A percentile compares a stretch with the other conserved stretches of the same genome.
These are phyloP conservation scores for Corydoras maculifer DNA, from an alignment of 2,113 vertebrate genomes.

Conservation along the genomic window DNA sequence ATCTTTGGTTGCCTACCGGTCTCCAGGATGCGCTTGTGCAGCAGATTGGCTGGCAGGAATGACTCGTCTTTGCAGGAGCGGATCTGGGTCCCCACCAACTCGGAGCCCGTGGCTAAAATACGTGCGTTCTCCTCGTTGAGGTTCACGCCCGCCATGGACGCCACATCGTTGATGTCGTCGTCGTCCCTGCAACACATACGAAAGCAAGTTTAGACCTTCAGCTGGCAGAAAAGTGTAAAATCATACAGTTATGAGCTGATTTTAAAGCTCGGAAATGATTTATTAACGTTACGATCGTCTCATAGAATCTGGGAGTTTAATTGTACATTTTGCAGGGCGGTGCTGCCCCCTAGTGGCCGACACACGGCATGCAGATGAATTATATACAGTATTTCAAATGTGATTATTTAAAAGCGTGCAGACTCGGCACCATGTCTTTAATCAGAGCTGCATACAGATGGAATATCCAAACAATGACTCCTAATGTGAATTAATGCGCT, in stretches of 20 bases:
- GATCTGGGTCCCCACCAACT: constrained; percentile 76
- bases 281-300: no score
- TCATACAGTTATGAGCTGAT: neutral
- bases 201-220: neutral
- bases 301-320: no score
- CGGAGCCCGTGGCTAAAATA: constrained; percentile 77
- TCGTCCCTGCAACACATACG: constrained; percentile 64
- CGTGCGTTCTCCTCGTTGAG: constrained; percentile 79
- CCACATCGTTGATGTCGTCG: constrained; percentile 82
- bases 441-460: neutral
- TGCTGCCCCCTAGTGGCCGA: constrained; percentile 33
- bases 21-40: constrained; percentile 78
- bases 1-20: constrained; percentile 57
- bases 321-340: constrained; percentile 3
- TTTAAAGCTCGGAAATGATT: no score
- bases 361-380: neutral
- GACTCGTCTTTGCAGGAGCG: constrained; percentile 81
- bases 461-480: no score
- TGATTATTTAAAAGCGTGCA: neutral
- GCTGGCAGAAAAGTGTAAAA: neutral
- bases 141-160: constrained; percentile 82
- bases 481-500: neutral
- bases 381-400: neutral
- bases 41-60: constrained; percentile 72
- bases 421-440: neutral